Evolutionary conservation across 2,113 vertebrate species (phyloP), one percentile per base, ranked within the genome.

Genomic region (Phylloscopus trochilus): DNA sequence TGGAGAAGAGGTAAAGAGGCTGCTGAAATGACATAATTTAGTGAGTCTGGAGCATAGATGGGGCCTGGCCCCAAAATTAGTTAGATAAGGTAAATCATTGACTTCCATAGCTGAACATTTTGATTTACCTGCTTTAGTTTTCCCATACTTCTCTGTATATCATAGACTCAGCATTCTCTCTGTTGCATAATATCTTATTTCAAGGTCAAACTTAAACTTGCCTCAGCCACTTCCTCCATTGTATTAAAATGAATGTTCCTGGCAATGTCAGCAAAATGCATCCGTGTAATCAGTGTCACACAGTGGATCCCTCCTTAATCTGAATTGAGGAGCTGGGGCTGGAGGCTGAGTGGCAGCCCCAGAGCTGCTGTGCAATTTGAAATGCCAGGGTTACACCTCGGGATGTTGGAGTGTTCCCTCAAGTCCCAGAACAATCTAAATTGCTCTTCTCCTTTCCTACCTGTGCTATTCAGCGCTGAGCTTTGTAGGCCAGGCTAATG

Each of bases 211-310:
- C 30, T 66, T 63, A 37, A 52, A 75, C 84, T 88, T 83, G 7
- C 33, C 33, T 78, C 18, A 18, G 27, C 44, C 52, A 7, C 56
- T 31, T 84, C 31, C 6, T 84, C 60, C 9, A 3, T 74, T 86
- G 43, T 43, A 60, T 68, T 77, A 67, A 88, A 93, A 91, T 76
- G 77, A 90, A 35, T 28, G 55, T 94, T 85, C 77, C 55, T 91
- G 93, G 35, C 75, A 26, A 4, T 37, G 64, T 94, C 85, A 95
- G 85, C 82, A 89, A 11, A 81, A 81, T 1, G 0, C 15, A 24
- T 67, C 14, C 0, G 2, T 64, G 27, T 59, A 75, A 90, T 90
- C 82, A 27, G 67, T 5, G 0, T 76, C 47, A 19, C 10, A 2
- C 17, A 10, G 43, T n/a, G 41, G 75, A 56, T 90, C 59, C 56